Evolutionary conservation across 53 echinoderm and acorn worm genomes (phyloP), one percentile per base, ranked within the genome.

Genomic region (Paracentrotus lividus): DNA sequence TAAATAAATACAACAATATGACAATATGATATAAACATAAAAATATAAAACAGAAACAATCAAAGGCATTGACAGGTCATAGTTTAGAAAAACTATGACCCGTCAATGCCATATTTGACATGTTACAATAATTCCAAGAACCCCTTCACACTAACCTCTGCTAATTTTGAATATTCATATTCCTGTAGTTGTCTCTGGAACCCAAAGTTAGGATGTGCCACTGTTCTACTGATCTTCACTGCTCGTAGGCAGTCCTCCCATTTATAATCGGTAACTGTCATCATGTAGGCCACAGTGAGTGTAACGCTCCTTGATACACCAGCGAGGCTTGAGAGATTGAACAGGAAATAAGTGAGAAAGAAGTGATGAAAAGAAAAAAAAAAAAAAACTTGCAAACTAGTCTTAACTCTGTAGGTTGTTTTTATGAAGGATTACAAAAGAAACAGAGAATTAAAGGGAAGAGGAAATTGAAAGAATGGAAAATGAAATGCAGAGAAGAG

Each of bases 291-390:
- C 65, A 99, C 99, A 0, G 99, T 96, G 29, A 99, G 93, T 1
- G 99, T 99, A 23, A 96, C 96, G 52, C 99, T 99, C 36, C 99
- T 86, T 21, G 99, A 99, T 26, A 99, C 95, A n/a, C 99, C 99
- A 34, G 99, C 99, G 43, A 99, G 91, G 94, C 99, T 99, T 24
- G 23, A 4, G 45, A 47, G n/a, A 76, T 76, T 26, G 64, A 72
- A 20, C 40, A 36, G 40, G 40, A 72, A 36, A 72, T 40, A n/a
- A n/a, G 16, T 38, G 18, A 5, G 18, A 7, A 72, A 20, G 40
- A 72, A 40, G 21, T 57, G 18, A 40, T 38, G 40, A 0, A 18
- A 72, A 72, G 40, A 20, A 38, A 2, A 69, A 69, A 4, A 15
- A 10, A 2, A 67, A 13, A 29, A 65, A 26, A 65, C 21, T n/a